Evolutionary conservation across 1,140 invertebrate genomes (phyloP), one percentile per base, ranked within the genome.

Genomic region (Cecropterus lyciades): DNA sequence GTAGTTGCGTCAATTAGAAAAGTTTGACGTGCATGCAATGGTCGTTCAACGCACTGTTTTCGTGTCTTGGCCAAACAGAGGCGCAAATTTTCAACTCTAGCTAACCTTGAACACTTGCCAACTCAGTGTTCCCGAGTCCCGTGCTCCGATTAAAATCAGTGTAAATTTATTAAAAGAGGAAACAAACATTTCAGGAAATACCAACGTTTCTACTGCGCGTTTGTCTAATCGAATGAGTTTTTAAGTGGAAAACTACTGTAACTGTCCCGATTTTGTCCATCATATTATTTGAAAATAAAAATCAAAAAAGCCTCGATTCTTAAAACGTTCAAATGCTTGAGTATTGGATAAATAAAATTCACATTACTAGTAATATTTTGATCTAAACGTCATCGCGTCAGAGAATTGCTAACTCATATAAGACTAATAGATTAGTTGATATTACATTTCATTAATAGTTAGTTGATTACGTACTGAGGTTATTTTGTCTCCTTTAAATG

Each of bases 51-150:
- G 81, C 78, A 80, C 77, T 77, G 75, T 77, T 75, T 79, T 79
- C 65, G 64, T 72, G 66, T 75, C 69, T 87, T 82, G 65, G 86
- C 86, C 86, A 88, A 91, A 91, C 75, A 83, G 75, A 91, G 88
- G 82, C 83, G 88, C 74, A 89, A 70, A 89, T 76, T 89, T 88
- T 83, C 80, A 82, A 67, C 62, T 79, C 73, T 65, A 33, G 6
- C 55, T 42, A 89, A 86, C 88, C 88, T 91, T 91, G 88, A 91
- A 84, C 24, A 8, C 10, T 6, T 80, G 88, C 88, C 88, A 91
- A 76, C 67, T 77, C 65, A 73, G 69, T 83, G 80, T 80, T 77
- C 73, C 74, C 63, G 59, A 79, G 79, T 84, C 79, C 65, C 78
- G 82, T 85, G 82, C 68, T 73, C 69, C 71, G 68, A 80, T 82